A percentile compares a stretch with the other conserved stretches of the same genome.
These are phyloP conservation scores for Benthosema pterotum DNA, from an alignment of 2,797 vertebrate genomes.

Conservation along the genomic window DNA sequence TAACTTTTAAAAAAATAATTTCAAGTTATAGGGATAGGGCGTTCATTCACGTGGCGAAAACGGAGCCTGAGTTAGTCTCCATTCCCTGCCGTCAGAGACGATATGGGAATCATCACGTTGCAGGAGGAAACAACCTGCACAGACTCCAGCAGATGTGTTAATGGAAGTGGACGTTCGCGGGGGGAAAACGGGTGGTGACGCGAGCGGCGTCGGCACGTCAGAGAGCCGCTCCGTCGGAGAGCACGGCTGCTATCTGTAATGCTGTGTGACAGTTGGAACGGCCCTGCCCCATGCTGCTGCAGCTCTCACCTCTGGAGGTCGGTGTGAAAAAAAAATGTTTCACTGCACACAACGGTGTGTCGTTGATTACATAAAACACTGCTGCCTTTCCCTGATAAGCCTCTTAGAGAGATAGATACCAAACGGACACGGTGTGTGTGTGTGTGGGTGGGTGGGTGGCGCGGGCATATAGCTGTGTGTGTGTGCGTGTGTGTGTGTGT, in stretches of 20 bases:
- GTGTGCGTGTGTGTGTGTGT: constrained; percentile 9
- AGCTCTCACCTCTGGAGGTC: constrained; percentile 35
- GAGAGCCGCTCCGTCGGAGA: not conserved
- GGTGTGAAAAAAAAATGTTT: constrained; percentile 12
- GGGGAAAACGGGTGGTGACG: not conserved
- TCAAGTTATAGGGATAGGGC: too few relatives aligned
- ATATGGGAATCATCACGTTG: too few relatives aligned
- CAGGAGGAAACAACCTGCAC: not conserved
- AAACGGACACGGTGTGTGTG: constrained; percentile 21
- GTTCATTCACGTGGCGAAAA: too few relatives aligned
- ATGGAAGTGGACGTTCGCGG: not conserved
- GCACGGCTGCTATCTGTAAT: not conserved
- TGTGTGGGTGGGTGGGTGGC: constrained; percentile 1
- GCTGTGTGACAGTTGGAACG: constrained; percentile 17
- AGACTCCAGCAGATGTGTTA: not conserved
- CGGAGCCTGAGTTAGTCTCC: too few relatives aligned
- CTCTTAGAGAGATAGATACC: constrained; percentile 34
- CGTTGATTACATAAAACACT: constrained; percentile 44
- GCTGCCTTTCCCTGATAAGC: constrained; percentile 62
- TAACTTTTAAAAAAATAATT: too few relatives aligned
- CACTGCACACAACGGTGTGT: constrained; percentile 33
- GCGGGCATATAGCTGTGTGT: not conserved
- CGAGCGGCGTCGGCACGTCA: too few relatives aligned
- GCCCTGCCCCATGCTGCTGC: not conserved
- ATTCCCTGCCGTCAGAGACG: too few relatives aligned